Evolutionary conservation across 2,113 vertebrate genomes (phyloP).

Genomic region (Leiothrix lutea): DNA sequence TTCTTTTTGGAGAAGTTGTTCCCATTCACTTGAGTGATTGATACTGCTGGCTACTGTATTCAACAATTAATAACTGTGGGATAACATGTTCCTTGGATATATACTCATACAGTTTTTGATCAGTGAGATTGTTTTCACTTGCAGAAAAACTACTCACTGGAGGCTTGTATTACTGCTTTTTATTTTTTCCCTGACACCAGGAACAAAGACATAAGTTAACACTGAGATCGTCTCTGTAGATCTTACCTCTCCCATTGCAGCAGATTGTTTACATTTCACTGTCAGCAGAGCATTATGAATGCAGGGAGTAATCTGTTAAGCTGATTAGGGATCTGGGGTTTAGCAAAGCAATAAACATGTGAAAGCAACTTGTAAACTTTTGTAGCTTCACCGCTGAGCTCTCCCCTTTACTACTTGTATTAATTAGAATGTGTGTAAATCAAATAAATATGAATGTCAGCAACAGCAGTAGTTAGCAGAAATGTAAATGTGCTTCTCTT

Average conservation of each 20-base stretch:
- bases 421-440: slow-evolving; percentile 15
- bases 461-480: neutral
- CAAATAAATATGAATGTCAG: neutral
- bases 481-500: neutral
- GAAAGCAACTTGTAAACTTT: slow-evolving; percentile 30
- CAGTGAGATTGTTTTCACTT: neutral
- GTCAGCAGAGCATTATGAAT: neutral
- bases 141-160: neutral
- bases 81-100: neutral
- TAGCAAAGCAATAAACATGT: neutral
- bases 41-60: neutral
- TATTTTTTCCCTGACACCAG: neutral
- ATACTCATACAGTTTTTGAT: neutral
- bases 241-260: neutral
- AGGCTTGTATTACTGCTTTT: neutral
- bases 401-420: neutral
- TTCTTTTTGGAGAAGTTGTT: neutral
- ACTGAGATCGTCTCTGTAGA: neutral
- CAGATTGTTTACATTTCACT: neutral
- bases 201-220: neutral
- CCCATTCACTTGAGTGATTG: neutral
- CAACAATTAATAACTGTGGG: neutral
- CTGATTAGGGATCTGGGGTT: neutral
- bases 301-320: neutral
- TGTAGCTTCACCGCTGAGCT: neutral